Evolutionary conservation across 2,113 vertebrate species (phyloP).

Genomic region (Ornithorhynchus anatinus): DNA sequence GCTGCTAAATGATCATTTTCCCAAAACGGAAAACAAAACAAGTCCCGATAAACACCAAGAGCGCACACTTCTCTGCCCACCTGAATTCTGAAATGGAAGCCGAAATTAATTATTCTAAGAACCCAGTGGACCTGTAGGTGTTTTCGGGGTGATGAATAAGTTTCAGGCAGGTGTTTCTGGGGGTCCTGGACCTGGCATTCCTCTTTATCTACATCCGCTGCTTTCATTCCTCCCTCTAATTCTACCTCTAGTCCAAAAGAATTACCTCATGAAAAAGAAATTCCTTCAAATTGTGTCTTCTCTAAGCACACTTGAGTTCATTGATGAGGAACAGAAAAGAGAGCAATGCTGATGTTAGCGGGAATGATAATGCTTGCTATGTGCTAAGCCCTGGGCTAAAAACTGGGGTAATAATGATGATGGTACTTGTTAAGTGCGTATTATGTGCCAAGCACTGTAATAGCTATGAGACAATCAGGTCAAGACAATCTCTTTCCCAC

Average conservation of each 20-base stretch:
- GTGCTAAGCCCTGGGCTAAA: no score
- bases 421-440: no score
- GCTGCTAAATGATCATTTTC: slow-evolving; percentile 6
- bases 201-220: no score
- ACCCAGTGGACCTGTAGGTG: neutral
- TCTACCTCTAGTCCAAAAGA: neutral
- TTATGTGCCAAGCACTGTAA: no score
- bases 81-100: neutral
- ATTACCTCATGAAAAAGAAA: neutral
- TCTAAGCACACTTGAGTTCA: slow-evolving; percentile 28
- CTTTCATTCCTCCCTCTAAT: neutral
- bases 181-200: no score
- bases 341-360: no score
- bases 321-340: slow-evolving; percentile 18
- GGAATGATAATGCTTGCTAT: no score
- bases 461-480: no score
- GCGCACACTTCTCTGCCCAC: neutral
- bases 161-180: no score
- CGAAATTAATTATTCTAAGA: neutral
- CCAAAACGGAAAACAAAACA: slow-evolving; percentile 7
- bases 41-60: neutral
- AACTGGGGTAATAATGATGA: no score
- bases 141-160: no score
- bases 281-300: slow-evolving; percentile 6
- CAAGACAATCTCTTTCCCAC: no score